Percentiles rank a stretch among this genome's conserved stretches.
Evolutionary conservation across 2,797 vertebrate genomes (phyloP).

Genomic region (Urosaurus nigricauda): DNA sequence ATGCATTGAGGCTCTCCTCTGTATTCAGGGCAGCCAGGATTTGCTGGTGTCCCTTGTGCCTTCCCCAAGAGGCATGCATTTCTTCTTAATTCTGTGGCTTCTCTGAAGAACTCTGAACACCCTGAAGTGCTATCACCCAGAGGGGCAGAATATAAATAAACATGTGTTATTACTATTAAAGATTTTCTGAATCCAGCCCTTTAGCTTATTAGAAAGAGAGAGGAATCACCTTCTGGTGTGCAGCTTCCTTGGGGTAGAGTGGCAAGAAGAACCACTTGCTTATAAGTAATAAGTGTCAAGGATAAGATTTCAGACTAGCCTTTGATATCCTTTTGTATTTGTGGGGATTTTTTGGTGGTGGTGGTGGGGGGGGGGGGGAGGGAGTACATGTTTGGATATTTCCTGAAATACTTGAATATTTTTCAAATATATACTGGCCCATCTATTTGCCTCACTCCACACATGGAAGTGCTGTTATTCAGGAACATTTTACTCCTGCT

Average conservation of each 20-base stretch:
- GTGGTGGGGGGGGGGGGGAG: accelerated
- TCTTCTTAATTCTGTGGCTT: background rate
- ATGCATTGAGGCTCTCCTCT: background rate
- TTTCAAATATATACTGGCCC: background rate
- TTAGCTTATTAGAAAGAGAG: background rate
- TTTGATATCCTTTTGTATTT: background rate
- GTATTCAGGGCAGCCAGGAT: background rate
- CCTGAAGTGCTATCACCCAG: background rate
- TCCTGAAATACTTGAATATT: background rate
- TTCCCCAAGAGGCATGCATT: background rate
- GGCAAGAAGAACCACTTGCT: background rate
- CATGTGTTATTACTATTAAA: background rate
- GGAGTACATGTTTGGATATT: background rate
- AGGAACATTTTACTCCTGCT: conserved; percentile 1
- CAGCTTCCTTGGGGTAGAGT: background rate
- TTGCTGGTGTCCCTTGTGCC: background rate
- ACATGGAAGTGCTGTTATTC: background rate
- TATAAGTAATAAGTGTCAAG: background rate
- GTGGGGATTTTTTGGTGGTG: background rate
- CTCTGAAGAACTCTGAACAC: background rate
- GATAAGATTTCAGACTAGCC: background rate
- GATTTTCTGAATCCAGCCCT: background rate
- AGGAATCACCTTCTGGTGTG: background rate
- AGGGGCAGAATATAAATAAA: too few species aligned
- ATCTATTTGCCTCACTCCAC: too few species aligned